Evolutionary conservation across 2,888 invertebrate genomes (phyloP).

Genomic region (Caenorhabditis virilis): DNA sequence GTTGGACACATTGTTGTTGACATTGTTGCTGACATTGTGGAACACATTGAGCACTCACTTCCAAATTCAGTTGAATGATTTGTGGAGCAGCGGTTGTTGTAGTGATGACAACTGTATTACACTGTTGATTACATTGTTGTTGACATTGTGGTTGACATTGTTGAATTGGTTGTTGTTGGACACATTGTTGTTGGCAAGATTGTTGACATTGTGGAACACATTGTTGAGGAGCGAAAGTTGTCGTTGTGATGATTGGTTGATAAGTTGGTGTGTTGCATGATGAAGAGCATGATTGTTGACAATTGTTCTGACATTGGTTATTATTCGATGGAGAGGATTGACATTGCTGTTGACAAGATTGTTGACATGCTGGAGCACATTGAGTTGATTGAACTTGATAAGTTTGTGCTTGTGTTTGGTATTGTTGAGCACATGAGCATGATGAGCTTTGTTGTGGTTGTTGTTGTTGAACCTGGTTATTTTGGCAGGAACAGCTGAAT

Average conservation of each 20-base stretch:
- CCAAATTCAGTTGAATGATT: slow-evolving; percentile 4
- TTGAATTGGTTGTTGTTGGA: slow-evolving; percentile 33
- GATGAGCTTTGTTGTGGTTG: too few relatives aligned
- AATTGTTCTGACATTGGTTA: slow-evolving; percentile 37
- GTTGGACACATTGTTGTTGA: slow-evolving; percentile 14
- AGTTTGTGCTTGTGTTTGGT: slow-evolving; percentile 18
- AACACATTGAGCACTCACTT: too few relatives aligned
- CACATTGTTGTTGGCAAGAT: slow-evolving; percentile 32
- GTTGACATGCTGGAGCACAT: slow-evolving; percentile 46
- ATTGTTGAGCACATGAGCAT: slow-evolving; percentile 23
- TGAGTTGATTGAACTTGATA: slow-evolving; percentile 39
- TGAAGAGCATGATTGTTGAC: slow-evolving; percentile 35
- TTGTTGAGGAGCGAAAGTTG: slow-evolving; percentile 19
- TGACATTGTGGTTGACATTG: slow-evolving; percentile 44
- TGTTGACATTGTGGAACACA: slow-evolving; percentile 22
- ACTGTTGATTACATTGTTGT: slow-evolving; percentile 27
- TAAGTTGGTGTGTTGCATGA: slow-evolving; percentile 19
- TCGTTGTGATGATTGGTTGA: slow-evolving; percentile 19
- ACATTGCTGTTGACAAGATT: slow-evolving; percentile 44
- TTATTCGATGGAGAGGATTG: slow-evolving; percentile 22
- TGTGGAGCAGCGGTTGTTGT: slow-evolving; percentile 1
- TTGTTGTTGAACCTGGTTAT: too few relatives aligned
- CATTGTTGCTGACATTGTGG: too few relatives aligned
- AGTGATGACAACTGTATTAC: background rate
- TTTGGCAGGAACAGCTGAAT: slow-evolving; percentile 35